Conservation (phyloP, 23 tunicate species). For the Ciona savignyi region DNA sequence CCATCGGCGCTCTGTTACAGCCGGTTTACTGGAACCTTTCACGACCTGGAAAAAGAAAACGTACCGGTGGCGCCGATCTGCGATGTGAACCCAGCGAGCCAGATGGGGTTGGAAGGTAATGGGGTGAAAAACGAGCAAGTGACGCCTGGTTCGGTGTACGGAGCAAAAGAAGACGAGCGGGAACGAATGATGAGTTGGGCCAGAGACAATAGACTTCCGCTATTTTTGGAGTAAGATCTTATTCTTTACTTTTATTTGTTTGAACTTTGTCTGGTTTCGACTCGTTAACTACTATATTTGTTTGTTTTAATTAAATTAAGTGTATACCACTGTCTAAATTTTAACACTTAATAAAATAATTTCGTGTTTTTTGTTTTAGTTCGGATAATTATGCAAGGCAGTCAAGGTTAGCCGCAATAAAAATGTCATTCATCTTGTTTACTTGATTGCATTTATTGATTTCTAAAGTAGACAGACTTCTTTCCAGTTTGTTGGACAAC, state of each 20-base stretch:
- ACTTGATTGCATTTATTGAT: too few species aligned
- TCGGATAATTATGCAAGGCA: too few species aligned
- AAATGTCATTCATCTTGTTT: too few species aligned
- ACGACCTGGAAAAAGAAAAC: conserved; percentile 58
- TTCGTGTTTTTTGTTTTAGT: too few species aligned
- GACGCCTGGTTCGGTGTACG: conserved; percentile 33
- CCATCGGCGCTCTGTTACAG: conserved; percentile 66
- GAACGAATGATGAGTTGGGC: conserved; percentile 77
- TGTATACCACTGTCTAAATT: too few species aligned
- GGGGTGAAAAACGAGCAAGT: conserved; percentile 1
- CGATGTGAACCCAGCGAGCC: background rate
- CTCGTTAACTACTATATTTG: too few species aligned
- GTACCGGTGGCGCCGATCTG: conserved; percentile 52
- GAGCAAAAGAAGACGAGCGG: conserved; percentile 74
- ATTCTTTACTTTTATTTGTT: too few species aligned
- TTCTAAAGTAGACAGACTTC: too few species aligned
- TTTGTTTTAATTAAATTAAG: too few species aligned
- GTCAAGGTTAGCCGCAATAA: too few species aligned
- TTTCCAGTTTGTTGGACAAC: too few species aligned
- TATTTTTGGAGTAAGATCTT: conserved; percentile 50
- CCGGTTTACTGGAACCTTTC: conserved; percentile 80
- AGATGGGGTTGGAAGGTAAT: background rate
- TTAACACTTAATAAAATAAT: too few species aligned
- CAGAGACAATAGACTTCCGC: conserved; percentile 48
- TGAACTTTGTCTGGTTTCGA: background rate